phyloP scores from a whole-genome alignment of 2,113 vertebrate species.

The Pelecanoides urinatrix region DNA sequence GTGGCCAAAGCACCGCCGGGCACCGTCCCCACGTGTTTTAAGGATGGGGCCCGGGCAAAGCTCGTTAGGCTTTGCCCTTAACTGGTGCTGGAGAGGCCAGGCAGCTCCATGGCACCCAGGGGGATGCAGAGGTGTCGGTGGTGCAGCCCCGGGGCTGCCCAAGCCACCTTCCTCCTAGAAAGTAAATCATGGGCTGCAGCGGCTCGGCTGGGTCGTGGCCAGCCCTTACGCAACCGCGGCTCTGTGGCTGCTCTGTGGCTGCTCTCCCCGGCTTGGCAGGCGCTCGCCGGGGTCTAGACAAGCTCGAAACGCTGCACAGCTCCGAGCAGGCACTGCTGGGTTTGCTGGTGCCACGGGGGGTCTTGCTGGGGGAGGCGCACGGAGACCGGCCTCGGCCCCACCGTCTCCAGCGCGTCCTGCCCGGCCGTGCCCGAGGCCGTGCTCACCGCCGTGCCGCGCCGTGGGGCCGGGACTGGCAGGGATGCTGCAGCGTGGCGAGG shows the following conservation, averaged over 20 bases:
- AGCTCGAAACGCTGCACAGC: background rate
- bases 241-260: background rate
- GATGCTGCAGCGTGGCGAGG: background rate
- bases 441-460: background rate
- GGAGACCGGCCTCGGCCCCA: fast-evolving
- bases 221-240: constrained; percentile 9
- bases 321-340: background rate
- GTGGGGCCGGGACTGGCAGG: background rate
- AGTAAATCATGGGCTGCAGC: background rate
- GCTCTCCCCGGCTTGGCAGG: constrained; percentile 32
- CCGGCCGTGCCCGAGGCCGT: background rate
- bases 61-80: background rate
- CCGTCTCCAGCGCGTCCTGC: fast-evolving
- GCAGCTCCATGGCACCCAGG: fast-evolving
- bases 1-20: background rate
- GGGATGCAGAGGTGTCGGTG: fast-evolving
- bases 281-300: background rate
- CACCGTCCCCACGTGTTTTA: fast-evolving
- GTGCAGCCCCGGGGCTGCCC: background rate
- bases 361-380: background rate
- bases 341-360: background rate
- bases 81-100: fast-evolving
- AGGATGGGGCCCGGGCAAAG: fast-evolving
- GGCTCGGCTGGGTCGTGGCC: background rate
- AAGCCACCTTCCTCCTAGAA: constrained; percentile 42